Conservation (phyloP, 92 coral and sea anemone species). For the Anthopleura xanthogrammica region DNA sequence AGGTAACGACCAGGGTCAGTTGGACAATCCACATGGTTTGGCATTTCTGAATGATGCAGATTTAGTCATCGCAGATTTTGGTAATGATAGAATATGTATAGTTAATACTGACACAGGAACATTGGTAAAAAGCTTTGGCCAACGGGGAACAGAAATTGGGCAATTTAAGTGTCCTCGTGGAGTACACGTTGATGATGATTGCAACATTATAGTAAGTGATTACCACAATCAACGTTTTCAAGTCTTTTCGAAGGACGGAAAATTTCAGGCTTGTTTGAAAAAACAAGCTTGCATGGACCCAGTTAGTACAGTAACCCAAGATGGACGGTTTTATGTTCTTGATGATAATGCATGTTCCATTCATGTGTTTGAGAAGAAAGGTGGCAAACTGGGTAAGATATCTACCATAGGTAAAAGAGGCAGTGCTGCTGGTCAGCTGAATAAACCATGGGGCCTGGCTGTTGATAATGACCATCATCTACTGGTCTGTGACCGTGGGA, state of each 20-base stretch:
- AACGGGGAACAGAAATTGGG: not conserved
- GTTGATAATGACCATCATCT: not conserved
- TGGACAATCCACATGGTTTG: not conserved
- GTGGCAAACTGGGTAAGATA: not conserved
- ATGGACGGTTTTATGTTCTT: not conserved
- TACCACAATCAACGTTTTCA: constrained; percentile 6
- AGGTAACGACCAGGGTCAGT: not conserved
- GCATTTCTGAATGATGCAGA: constrained; percentile 14
- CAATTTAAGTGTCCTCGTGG: not conserved
- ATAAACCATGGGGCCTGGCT: not conserved
- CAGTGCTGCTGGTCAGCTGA: not conserved
- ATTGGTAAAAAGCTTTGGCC: not conserved
- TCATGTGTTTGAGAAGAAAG: not conserved
- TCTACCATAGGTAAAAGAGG: not conserved
- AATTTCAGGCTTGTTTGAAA: not conserved
- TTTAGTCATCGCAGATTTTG: not conserved
- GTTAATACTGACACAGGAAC: not conserved
- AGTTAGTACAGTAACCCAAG: not conserved
- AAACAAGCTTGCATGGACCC: not conserved
- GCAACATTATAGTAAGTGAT: constrained; percentile 6
- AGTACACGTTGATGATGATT: constrained; percentile 12
- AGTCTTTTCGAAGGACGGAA: constrained; percentile 11
- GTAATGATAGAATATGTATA: not conserved
- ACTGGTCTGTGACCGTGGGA: not conserved
- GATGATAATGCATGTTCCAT: not conserved